phyloP scores from a whole-genome alignment of 2,113 vertebrate species.

The Hemiprocne comata region DNA sequence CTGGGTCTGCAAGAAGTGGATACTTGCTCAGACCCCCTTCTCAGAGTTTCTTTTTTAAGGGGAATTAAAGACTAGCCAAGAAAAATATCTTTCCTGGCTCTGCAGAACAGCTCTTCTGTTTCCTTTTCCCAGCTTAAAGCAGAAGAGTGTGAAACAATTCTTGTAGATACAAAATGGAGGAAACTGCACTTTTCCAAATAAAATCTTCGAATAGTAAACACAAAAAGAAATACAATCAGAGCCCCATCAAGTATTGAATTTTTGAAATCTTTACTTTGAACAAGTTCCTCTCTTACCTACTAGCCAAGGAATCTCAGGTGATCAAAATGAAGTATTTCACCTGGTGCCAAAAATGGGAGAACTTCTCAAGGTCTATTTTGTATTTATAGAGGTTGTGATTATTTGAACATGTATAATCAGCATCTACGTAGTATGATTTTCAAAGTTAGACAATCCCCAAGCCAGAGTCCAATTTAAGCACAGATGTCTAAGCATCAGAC shows the following conservation, averaged over 20 bases:
- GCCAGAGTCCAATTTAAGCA: not conserved
- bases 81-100: not conserved
- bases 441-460: not conserved
- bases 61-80: not conserved
- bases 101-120: not conserved
- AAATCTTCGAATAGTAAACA: not conserved
- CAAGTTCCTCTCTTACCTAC: not conserved
- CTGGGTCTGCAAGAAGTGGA: not conserved
- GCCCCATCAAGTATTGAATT: not conserved
- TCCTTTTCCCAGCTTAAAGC: not conserved
- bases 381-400: not conserved
- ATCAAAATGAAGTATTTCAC: not conserved
- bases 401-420: not conserved
- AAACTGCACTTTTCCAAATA: not conserved
- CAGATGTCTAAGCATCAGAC: not conserved
- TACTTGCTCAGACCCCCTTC: not conserved
- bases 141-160: not conserved
- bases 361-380: not conserved
- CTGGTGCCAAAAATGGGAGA: not conserved
- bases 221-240: not conserved
- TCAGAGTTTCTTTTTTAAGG: not conserved
- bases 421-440: not conserved
- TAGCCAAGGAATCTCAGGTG: not conserved
- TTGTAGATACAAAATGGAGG: not conserved
- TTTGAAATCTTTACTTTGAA: not conserved